A percentile compares a stretch with the other conserved stretches of the same genome.
These are phyloP conservation scores for Alosa alosa DNA, from an alignment of 2,113 vertebrate species.

Conservation along the genomic window DNA sequence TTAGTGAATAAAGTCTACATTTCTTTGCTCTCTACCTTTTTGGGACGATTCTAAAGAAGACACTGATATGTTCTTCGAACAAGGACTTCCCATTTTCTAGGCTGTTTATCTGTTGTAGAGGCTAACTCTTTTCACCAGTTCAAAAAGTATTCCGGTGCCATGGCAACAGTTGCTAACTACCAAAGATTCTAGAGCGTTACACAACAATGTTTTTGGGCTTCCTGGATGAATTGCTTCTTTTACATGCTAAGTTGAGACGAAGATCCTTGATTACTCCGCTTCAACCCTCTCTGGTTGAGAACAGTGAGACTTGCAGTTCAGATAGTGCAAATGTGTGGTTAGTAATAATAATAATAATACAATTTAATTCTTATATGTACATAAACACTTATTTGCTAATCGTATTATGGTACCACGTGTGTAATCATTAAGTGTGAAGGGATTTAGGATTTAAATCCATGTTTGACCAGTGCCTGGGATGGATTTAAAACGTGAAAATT, in stretches of 20 bases:
- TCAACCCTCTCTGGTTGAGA: not conserved
- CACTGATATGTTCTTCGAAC: not conserved
- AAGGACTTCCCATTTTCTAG: not conserved
- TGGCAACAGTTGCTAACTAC: slow-evolving; percentile 61
- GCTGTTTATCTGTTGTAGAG: not conserved
- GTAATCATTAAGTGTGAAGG: no score
- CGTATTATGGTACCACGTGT: no score
- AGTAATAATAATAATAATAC: not conserved
- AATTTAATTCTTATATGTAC: no score
- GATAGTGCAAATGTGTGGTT: not conserved
- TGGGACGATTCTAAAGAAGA: not conserved
- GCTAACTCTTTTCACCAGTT: slow-evolving; percentile 38
- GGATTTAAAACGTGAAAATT: no score
- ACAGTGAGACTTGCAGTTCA: not conserved
- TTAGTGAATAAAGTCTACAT: not conserved
- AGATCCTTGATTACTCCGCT: not conserved
- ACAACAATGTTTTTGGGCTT: not conserved
- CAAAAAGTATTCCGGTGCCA: slow-evolving; percentile 52
- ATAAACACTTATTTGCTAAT: no score
- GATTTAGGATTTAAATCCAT: no score
- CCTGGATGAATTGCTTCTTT: not conserved
- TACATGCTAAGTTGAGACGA: not conserved
- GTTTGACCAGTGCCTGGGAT: no score
- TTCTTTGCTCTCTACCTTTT: not conserved
- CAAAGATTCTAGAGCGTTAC: no score